Base-by-base conservation (phyloP, 2,113 vertebrate species). In the Nerophis ophidion region DNA sequence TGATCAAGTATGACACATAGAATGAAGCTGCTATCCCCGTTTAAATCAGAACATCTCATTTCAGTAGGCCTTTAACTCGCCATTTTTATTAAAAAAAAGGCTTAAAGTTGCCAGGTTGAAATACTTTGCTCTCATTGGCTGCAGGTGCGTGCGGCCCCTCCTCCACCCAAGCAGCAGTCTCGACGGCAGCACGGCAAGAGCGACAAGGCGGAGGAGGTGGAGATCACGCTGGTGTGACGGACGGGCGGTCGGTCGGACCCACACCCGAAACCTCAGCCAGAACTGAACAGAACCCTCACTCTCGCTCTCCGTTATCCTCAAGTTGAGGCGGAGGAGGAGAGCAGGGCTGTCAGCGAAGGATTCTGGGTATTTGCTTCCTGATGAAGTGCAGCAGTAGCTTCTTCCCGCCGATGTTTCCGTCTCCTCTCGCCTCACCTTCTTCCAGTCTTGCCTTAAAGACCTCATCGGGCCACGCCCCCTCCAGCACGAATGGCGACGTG, bases 121-220 rank as follows among this genome's bases (percentile, higher is more conserved):
- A 26, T 4, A 26, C 26, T 3, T 1, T 26, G 26, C 26, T 26
- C 26, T 26, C 26, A 26, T 26, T 34, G 15, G 33, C 26, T 65
- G 47, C 89, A 99, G 97, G 97, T 99, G 42, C 92, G 97, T 64
- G 97, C 97, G 0, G 96, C 97, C 40, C 97, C 97, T 0, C 97
- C 97, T 0, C 96, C 96, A 5, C 97, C 96, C 0, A 96, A 94
- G 0, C 97, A 97, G 81, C 93, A 92, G 14, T 83, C 91, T 14
- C 92, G 94, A 45, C 87, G 93, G 70, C 82, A 90, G 0, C 50
- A 90, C 3, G 95, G 97, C 84, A 99, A 97, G 89, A 91, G 91
- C 0, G 95, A 98, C 81, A 99, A 97, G 86, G 91, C 93, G 0
- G 97, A 99, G 82, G 97, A 99, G 15, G 97, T 98, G 87, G 97